Percentiles rank a stretch among this genome's conserved stretches.
These are phyloP conservation scores for Sturnus vulgaris DNA, from an alignment of 2,113 vertebrate genomes.

Conservation along the genomic window DNA sequence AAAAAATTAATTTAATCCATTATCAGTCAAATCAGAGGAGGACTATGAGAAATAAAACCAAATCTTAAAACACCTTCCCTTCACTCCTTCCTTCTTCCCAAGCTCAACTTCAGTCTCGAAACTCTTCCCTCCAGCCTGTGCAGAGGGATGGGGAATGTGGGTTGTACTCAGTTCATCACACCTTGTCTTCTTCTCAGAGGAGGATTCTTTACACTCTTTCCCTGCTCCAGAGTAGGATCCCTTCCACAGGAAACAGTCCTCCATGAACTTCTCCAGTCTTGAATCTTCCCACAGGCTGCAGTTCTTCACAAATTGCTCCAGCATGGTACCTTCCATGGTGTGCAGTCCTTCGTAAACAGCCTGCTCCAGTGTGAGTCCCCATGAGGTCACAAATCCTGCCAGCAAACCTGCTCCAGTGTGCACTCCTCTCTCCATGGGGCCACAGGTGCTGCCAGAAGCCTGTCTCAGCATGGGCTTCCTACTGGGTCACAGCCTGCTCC, in stretches of 20 bases:
- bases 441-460: background rate
- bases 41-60: background rate
- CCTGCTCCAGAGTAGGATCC: background rate
- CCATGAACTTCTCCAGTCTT: background rate
- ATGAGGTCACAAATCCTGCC: background rate
- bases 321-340: background rate
- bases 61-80: background rate
- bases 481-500: background rate
- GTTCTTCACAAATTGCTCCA: background rate
- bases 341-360: background rate
- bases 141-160: background rate
- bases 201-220: background rate
- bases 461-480: background rate
- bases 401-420: background rate
- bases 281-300: background rate
- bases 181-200: rapidly evolving
- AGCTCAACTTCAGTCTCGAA: background rate
- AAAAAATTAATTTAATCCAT: background rate
- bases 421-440: background rate
- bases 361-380: background rate
- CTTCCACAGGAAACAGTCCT: background rate
- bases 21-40: background rate
- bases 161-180: background rate
- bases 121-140: background rate
- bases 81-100: background rate